phyloP scores from a whole-genome alignment of 2,113 vertebrate species.

The Equus przewalskii region DNA sequence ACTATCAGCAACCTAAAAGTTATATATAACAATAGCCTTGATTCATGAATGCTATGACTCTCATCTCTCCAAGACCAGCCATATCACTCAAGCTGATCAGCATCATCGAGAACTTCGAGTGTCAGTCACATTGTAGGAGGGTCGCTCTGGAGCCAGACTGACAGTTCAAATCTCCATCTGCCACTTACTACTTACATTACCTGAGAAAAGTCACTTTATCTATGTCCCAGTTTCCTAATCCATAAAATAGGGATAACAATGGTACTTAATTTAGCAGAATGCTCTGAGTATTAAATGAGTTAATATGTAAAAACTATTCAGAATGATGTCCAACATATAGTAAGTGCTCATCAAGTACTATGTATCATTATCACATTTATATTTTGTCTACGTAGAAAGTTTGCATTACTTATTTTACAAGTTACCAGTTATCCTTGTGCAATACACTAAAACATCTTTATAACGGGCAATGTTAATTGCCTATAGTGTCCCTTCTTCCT shows the following conservation, averaged over 20 bases:
- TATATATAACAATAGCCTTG: not conserved
- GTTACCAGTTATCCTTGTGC: too few species aligned
- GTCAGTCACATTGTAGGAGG: accelerated
- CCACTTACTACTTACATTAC: not conserved
- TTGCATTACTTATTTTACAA: not conserved
- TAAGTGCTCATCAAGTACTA: not conserved
- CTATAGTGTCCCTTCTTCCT: not conserved
- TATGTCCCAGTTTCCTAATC: not conserved
- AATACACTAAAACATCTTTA: not conserved
- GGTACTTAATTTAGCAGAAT: not conserved
- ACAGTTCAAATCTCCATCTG: not conserved
- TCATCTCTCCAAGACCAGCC: not conserved
- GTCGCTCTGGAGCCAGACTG: too few species aligned
- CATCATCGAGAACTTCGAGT: not conserved
- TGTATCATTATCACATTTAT: not conserved
- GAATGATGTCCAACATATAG: not conserved
- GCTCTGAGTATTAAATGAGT: not conserved
- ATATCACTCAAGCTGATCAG: not conserved
- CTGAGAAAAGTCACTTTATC: not conserved
- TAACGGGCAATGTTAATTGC: not conserved
- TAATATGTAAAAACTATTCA: not conserved
- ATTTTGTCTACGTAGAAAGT: not conserved
- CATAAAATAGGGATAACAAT: not conserved
- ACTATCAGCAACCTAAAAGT: not conserved
- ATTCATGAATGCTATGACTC: not conserved